Percentiles rank a stretch among this genome's conserved stretches.
Conservation (phyloP, 1,140 invertebrate species). For the Drosophila kohkoa region DNA sequence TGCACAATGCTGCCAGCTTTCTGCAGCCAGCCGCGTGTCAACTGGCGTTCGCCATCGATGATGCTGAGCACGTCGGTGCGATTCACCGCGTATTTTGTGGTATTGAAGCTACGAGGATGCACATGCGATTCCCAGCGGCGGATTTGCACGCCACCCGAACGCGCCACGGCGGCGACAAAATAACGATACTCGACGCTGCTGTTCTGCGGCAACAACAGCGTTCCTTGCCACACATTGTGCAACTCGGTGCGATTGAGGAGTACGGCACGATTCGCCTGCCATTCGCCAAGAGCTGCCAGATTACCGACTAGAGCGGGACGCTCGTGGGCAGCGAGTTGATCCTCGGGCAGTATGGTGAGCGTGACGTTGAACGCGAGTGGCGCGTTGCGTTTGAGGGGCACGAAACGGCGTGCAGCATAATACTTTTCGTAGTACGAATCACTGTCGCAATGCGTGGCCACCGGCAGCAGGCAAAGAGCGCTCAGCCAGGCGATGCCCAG, state of each 20-base stretch:
- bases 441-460: constrained; percentile 72
- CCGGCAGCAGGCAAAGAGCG: constrained; percentile 65
- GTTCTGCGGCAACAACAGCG: constrained; percentile 86
- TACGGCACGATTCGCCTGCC: constrained; percentile 61
- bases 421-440: constrained; percentile 83
- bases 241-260: constrained; percentile 70
- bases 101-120: constrained; percentile 87
- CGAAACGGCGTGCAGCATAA: constrained; percentile 71
- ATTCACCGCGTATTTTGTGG: constrained; percentile 90
- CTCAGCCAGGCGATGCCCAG: constrained; percentile 58
- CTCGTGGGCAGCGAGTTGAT: constrained; percentile 52
- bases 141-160: constrained; percentile 86
- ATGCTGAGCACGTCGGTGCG: constrained; percentile 60
- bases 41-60: constrained; percentile 31
- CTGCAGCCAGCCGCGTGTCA: constrained; percentile 75
- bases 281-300: constrained; percentile 53
- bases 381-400: constrained; percentile 72
- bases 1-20: constrained; percentile 60
- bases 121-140: constrained; percentile 91
- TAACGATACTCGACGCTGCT: constrained; percentile 89
- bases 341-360: constrained; percentile 26
- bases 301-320: constrained; percentile 69
- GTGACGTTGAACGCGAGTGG: constrained; percentile 70
- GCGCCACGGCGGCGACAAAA: constrained; percentile 84
- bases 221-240: constrained; percentile 83